Evolutionary conservation across 2,797 vertebrate genomes (phyloP), one percentile per base, ranked within the genome.

Genomic region (Cryptoblepharus egeriae): DNA sequence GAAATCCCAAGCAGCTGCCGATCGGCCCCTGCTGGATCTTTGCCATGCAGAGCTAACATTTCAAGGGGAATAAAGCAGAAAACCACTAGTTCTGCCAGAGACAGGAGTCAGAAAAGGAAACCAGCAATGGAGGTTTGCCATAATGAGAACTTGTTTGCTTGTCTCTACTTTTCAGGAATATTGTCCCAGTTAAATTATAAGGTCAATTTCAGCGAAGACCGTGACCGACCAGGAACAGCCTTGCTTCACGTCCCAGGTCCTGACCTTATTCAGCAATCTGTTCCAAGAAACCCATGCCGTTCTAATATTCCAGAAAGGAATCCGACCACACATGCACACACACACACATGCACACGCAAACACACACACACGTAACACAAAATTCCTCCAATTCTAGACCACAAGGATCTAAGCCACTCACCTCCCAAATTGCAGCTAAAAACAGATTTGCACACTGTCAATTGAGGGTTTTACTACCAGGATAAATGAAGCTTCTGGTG

Each of bases 181-280:
- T 55, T 15, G 28, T 20, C 42, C 45, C 58, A 20, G 16, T 71
- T 55, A 71, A 82, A 82, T 77, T 82, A 71, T 67, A 52, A 77
- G 74, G 67, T 71, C 67, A 77, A 11, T 42, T 57, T 80, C 68
- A 49, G 78, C 57, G 8, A 58, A 45, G 32, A 15, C 30, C 22
- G 49, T 35, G 24, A 74, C 52, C 30, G 16, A 28, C 32, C 68
- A 55, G 22, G 32, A 42, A 71, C 22, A 60, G 69, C n/a, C 30
- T 28, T 37, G 42, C 30, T 63, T 42, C 57, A 32, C 20, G 20
- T 13, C 32, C 15, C 26, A 28, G 18, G 3, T 68, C 65, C 64
- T 28, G n/a, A 35, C 5, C 15, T 28, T 15, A 35, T 7, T 35
- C 32, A 8, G 16, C 32, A 20, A 5, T 76, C 13, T 35, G 11